Percentiles rank a stretch among this genome's conserved stretches.
Evolutionary conservation across 2,888 invertebrate genomes (phyloP).

Genomic region (Odontocolon sp.): DNA sequence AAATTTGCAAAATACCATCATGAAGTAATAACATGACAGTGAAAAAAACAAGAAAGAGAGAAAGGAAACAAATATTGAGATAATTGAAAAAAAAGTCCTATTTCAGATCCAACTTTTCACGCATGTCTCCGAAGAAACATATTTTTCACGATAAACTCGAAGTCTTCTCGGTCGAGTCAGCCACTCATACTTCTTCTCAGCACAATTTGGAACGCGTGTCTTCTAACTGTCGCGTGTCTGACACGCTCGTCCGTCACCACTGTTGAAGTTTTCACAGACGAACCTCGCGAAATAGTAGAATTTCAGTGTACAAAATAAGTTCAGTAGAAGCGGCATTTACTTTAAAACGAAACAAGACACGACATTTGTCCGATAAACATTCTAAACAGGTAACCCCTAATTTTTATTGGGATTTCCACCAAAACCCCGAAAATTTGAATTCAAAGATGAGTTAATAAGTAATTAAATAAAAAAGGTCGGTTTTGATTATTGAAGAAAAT

Average conservation of each 20-base stretch:
- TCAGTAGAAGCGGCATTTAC: too few species aligned
- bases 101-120: slow-evolving; percentile 2
- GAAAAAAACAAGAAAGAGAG: too few species aligned
- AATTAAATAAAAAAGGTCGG: neutral
- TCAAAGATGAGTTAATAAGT: neutral
- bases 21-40: too few species aligned
- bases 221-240: slow-evolving; percentile 37
- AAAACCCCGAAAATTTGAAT: neutral
- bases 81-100: too few species aligned
- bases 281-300: too few species aligned
- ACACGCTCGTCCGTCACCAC: slow-evolving; percentile 38
- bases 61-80: too few species aligned
- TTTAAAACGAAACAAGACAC: too few species aligned
- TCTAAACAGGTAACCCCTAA: too few species aligned
- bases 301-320: too few species aligned
- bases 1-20: too few species aligned
- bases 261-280: slow-evolving; percentile 24
- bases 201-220: slow-evolving; percentile 39
- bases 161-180: neutral
- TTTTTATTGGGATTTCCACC: neutral
- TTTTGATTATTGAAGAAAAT: neutral
- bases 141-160: slow-evolving; percentile 16
- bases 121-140: neutral
- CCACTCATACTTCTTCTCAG: neutral
- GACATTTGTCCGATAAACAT: too few species aligned